A percentile compares a stretch with the other conserved stretches of the same genome.
Evolutionary conservation across 2,888 invertebrate genomes (phyloP).

Genomic region (Leucozona laternaria): DNA sequence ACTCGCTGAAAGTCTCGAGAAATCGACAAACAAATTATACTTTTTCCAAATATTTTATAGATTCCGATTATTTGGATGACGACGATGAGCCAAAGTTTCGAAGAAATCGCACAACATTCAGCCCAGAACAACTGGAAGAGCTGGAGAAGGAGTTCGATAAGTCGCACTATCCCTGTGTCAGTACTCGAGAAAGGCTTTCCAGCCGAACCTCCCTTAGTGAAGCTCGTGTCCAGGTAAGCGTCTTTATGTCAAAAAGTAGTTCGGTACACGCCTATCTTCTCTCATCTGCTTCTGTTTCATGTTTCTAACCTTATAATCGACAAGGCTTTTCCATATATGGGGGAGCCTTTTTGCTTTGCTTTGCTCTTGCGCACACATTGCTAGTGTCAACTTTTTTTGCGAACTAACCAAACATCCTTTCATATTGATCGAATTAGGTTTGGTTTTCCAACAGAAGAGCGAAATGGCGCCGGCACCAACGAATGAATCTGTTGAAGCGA

Average conservation of each 20-base stretch:
- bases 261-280: constrained; percentile 47
- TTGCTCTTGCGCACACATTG: constrained; percentile 62
- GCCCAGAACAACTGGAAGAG: constrained; percentile 96
- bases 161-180: constrained; percentile 97
- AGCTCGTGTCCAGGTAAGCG: constrained; percentile 96
- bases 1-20: background rate
- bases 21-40: constrained; percentile 76
- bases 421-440: constrained; percentile 90
- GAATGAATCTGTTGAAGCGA: constrained; percentile 96
- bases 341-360: constrained; percentile 33
- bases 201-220: constrained; percentile 96
- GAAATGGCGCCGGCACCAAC: constrained; percentile 98
- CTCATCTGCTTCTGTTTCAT: constrained; percentile 54
- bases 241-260: constrained; percentile 15
- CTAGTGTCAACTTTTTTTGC: constrained; percentile 77
- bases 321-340: background rate
- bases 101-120: constrained; percentile 96
- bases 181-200: constrained; percentile 94
- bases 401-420: constrained; percentile 83
- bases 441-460: constrained; percentile 99
- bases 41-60: constrained; percentile 88
- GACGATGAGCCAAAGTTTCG: constrained; percentile 97
- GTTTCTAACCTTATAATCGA: constrained; percentile 57
- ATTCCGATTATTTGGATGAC: constrained; percentile 90
- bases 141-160: constrained; percentile 97